Evolutionary conservation across 2,888 invertebrate genomes (phyloP), one percentile per base, ranked within the genome.

Genomic region (Scaptomyza reducta): DNA sequence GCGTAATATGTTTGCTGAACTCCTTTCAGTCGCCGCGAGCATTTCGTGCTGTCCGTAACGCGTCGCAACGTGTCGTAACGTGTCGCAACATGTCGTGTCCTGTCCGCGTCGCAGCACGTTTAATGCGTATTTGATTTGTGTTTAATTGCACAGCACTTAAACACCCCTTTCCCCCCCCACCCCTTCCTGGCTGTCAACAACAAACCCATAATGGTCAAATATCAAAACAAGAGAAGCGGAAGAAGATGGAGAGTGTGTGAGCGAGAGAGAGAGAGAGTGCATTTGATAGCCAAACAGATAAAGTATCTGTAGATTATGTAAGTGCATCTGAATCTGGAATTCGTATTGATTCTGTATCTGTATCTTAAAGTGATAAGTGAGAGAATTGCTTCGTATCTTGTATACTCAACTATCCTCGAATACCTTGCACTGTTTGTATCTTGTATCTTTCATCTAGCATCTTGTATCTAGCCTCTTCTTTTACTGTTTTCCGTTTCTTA

Each of bases 81-180:
- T 47, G 42, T 22, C 40, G 14, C 22, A 29, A 5, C 25, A 27
- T 49, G 45, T 57, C 33, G 42, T 22, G 50, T 56, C 11, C 22
- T 51, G 44, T 46, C 35, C 49, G 65, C 38, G 18, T n/a, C 47
- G 44, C 78, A 77, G 46, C 46, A 64, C 60, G 79, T 64, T 72
- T 74, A 86, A 81, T 83, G 84, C 70, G 66, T 80, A 83, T 86
- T 86, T 81, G 84, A 81, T 81, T 83, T 79, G 62, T 53, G 70
- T 80, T 81, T 81, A 86, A 81, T 86, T 80, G 74, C 80, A 61
- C n/a, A 57, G 51, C 82, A 57, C 68, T 77, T 71, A 58, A 70
- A 51, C 60, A 3, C 27, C 9, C 16, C 27, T 5, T 7, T 4
- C 2, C 25, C 29, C 10, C 25, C 35, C 29, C 6, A n/a, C 46